Evolutionary conservation across 2,113 vertebrate species (phyloP).

Genomic region (Shinisaurus crocodilurus): DNA sequence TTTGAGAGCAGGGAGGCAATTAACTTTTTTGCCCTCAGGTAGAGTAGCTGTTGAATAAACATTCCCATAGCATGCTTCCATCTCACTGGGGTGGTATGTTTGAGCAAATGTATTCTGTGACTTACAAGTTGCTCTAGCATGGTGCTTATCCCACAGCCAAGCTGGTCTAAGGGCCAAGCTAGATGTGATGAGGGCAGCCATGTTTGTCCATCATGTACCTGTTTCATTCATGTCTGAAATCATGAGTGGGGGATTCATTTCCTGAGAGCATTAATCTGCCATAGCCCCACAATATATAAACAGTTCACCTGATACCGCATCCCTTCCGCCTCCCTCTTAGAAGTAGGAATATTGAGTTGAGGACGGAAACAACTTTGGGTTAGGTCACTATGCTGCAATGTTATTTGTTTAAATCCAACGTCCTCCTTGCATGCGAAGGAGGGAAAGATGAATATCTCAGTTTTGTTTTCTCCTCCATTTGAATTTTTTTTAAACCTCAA

Average conservation of each 20-base stretch:
- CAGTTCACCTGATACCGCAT: no score
- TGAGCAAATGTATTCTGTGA: background rate
- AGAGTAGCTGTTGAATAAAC: background rate
- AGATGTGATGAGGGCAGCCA: background rate
- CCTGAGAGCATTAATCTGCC: background rate
- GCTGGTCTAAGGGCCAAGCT: background rate
- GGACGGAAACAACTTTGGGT: no score
- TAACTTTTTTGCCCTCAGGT: background rate
- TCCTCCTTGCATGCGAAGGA: background rate
- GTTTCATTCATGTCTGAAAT: background rate
- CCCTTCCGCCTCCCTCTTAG: background rate
- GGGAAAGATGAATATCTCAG: no score
- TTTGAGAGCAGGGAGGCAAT: background rate
- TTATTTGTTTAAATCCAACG: background rate
- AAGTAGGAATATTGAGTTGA: background rate
- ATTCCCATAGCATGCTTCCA: background rate
- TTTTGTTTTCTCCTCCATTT: no score
- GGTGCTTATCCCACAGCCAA: background rate
- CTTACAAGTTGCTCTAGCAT: background rate
- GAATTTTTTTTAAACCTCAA: no score
- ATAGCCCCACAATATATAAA: background rate
- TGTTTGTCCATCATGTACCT: background rate
- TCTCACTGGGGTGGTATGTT: background rate
- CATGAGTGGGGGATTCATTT: background rate
- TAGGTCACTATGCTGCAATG: background rate